These are phyloP conservation scores for Strigamia crassipes DNA, from an alignment of 2,888 invertebrate genomes.

Conservation along the genomic window DNA sequence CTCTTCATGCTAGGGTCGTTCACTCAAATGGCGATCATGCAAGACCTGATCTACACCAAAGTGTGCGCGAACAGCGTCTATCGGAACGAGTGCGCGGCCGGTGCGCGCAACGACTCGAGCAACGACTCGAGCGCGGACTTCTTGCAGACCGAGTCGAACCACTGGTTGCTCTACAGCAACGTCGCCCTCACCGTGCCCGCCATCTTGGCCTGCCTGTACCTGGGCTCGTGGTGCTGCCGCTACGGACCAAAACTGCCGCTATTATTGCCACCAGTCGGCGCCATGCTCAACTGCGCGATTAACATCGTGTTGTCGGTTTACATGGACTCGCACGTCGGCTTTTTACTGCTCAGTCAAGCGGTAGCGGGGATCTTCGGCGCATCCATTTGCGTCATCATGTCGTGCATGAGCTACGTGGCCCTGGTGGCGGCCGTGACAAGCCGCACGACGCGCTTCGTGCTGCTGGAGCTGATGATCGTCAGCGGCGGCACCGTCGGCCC, in stretches of 20 bases:
- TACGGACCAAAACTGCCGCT: conserved; percentile 61
- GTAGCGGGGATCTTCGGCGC: conserved; percentile 60
- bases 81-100: neutral
- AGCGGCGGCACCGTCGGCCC: conserved; percentile 82
- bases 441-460: conserved; percentile 77
- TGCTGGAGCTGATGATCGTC: conserved; percentile 80
- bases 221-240: conserved; percentile 58
- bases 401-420: conserved; percentile 68
- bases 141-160: neutral
- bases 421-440: conserved; percentile 72
- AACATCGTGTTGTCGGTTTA: conserved; percentile 56
- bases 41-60: conserved; percentile 60
- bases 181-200: conserved; percentile 55
- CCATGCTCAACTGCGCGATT: conserved; percentile 55
- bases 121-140: neutral
- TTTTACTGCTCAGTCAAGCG: conserved; percentile 58
- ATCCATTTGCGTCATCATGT: conserved; percentile 59
- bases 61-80: conserved; percentile 55
- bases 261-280: conserved; percentile 60
- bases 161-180: conserved; percentile 51
- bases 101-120: neutral
- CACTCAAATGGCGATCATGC: conserved; percentile 58
- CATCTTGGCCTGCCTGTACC: conserved; percentile 54
- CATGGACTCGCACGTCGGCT: conserved; percentile 53
- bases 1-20: conserved; percentile 82